phyloP scores from a whole-genome alignment of 1,140 invertebrate genomes.

The Temnothorax nylanderi region DNA sequence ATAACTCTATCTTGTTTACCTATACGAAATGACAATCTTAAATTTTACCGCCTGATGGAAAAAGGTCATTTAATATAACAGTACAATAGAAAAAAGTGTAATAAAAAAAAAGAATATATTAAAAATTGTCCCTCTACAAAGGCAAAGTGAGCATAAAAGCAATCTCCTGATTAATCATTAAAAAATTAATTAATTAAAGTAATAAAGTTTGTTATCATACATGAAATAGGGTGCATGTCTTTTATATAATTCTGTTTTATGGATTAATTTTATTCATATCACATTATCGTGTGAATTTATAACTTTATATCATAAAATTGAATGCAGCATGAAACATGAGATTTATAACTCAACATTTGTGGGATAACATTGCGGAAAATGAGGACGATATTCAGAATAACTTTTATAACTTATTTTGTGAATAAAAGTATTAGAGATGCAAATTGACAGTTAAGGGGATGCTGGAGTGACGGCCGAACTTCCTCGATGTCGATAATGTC shows the following conservation, averaged over 20 bases:
- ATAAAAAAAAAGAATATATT: background rate
- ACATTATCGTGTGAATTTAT: background rate
- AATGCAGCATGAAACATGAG: background rate
- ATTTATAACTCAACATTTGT: background rate
- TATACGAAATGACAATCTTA: slow-evolving; percentile 10
- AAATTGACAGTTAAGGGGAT: background rate
- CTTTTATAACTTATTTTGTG: no score
- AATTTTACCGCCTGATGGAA: background rate
- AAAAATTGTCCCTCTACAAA: background rate
- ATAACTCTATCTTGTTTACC: slow-evolving; percentile 42
- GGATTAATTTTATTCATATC: background rate
- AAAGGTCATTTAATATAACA: background rate
- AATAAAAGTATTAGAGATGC: background rate
- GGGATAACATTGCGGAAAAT: background rate
- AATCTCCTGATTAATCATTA: background rate
- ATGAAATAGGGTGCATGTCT: background rate
- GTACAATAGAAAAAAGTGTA: background rate
- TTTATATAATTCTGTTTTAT: background rate
- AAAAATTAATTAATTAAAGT: background rate
- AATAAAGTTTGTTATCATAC: background rate
- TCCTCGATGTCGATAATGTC: no score
- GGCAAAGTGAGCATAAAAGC: background rate
- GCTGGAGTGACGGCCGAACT: no score
- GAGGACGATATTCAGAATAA: background rate
- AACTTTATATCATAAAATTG: background rate